Evolutionary conservation across 2,888 invertebrate genomes (phyloP), one percentile per base, ranked within the genome.

Genomic region (Oscheius sp.): DNA sequence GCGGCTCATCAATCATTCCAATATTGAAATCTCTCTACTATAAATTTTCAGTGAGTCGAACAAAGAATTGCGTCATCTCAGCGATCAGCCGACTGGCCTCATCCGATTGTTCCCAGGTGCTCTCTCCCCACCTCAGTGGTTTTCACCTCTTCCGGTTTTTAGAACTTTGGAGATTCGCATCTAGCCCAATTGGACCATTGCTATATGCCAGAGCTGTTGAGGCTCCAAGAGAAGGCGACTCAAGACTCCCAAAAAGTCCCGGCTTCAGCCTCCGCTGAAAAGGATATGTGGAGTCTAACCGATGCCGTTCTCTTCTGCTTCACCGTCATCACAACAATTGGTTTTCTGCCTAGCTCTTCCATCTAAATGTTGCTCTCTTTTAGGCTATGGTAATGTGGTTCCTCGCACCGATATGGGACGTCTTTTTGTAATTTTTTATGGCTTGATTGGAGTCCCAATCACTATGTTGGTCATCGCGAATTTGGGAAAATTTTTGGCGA

Each of bases 341-440:
- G 81, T 81, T n/a, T n/a, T n/a, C n/a, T n/a, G n/a, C n/a, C n/a
- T n/a, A n/a, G n/a, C n/a, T n/a, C n/a, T n/a, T n/a, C n/a, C n/a
- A n/a, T n/a, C n/a, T n/a, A n/a, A n/a, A n/a, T n/a, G n/a, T n/a
- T n/a, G n/a, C n/a, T n/a, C n/a, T 17, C n/a, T 52, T 61, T 10
- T 50, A 80, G 81, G 84, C n/a, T 84, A 84, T 67, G 84, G 84
- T 46, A 84, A 84, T 64, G 84, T 84, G 15, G 84, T 84, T 1
- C 84, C 84, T 8, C 69, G 76, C 42, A 79, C 81, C 1, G 78
- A 78, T 45, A 65, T 73, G 48, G 84, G 84, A 8, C 79, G 80
- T 33, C 58, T 83, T 5, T 84, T 84, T 45, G 84, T 84, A 12
- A 84, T 84, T 6, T 71, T 82, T 52, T 84, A 84, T 61, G 84